Conservation (phyloP, 1,140 invertebrate genomes). For the Eubasilissa regina region DNA sequence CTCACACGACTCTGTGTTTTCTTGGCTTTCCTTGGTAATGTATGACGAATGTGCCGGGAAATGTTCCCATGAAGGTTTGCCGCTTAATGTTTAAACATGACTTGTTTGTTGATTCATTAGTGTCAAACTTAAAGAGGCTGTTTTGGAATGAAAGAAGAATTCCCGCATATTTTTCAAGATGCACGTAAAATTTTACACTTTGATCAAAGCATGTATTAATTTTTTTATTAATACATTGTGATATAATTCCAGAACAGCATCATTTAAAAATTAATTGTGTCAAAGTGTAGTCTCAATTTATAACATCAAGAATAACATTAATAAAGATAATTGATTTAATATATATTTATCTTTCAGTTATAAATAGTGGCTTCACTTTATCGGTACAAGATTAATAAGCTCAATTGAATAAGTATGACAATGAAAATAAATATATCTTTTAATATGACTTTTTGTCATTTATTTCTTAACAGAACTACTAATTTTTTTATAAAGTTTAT, state of each 20-base stretch:
- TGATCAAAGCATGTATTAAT: too few relatives aligned
- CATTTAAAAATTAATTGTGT: background rate
- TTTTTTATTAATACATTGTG: too few relatives aligned
- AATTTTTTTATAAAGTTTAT: too few relatives aligned
- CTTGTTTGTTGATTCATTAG: slow-evolving; percentile 34
- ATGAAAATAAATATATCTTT: too few relatives aligned
- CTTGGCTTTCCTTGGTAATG: slow-evolving; percentile 46
- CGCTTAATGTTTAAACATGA: slow-evolving; percentile 53
- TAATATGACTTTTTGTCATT: too few relatives aligned
- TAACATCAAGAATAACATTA: too few relatives aligned
- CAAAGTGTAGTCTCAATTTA: background rate
- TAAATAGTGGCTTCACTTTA: background rate
- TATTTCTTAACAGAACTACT: too few relatives aligned
- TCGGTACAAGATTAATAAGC: background rate
- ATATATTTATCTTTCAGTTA: too few relatives aligned
- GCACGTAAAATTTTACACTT: too few relatives aligned
- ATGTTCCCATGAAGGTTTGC: slow-evolving; percentile 52
- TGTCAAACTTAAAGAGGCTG: background rate
- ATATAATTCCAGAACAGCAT: background rate
- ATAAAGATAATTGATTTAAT: too few relatives aligned
- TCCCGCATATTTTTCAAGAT: too few relatives aligned
- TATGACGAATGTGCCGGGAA: slow-evolving; percentile 57
- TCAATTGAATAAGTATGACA: background rate
- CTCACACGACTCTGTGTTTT: slow-evolving; percentile 12
- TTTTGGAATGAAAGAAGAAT: background rate